Base-by-base conservation (phyloP, 2,888 invertebrate species). In the Ephialtes manifestator region DNA sequence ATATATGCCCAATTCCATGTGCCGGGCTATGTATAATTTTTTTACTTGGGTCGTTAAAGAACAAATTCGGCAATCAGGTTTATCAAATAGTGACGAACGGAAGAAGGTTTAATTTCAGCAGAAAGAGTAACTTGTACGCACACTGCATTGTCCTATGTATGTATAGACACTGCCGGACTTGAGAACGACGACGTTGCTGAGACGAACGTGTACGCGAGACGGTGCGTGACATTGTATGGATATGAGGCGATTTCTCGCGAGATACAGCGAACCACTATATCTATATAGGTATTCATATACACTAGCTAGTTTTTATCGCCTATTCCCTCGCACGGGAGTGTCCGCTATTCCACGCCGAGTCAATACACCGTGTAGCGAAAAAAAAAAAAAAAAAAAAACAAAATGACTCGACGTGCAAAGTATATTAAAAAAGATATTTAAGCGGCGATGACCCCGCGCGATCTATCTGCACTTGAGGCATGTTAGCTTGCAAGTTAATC, bases 191-290 rank as follows among this genome's bases (percentile, higher is more conserved):
- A 60, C 15, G 60, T 35, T 63, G 86, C 60, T n/a, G 72, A 85
- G 86, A 88, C 87, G 86, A 84, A 84, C 87, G 85, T 84, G 82
- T 89, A 86, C 74, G 77, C 81, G 53, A 81, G 84, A 88, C 86
- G 87, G 91, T 93, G 92, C 93, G 93, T 93, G 93, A 93, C 93
- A 92, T 93, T 93, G 93, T 93, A 93, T 94, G 93, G 93, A 93
- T 93, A 94, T 94, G 91, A 93, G 93, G 87, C 88, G 92, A 93
- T 93, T 91, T 91, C 89, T 87, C 89, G 89, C 87, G 76, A 87
- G 90, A 93, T 93, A 91, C 71, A 78, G 10, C 31, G 28, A 51
- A 31, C 63, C 2, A 18, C 63, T 35, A 31, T 24, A 39, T 63
- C 18, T 63, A 18, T 31, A n/a, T 39, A n/a, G 39, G 13, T 39